Percentiles rank a stretch among this genome's conserved stretches.
These are phyloP conservation scores for Eulacestoma nigropectus DNA, from an alignment of 2,113 vertebrate species.

Conservation along the genomic window DNA sequence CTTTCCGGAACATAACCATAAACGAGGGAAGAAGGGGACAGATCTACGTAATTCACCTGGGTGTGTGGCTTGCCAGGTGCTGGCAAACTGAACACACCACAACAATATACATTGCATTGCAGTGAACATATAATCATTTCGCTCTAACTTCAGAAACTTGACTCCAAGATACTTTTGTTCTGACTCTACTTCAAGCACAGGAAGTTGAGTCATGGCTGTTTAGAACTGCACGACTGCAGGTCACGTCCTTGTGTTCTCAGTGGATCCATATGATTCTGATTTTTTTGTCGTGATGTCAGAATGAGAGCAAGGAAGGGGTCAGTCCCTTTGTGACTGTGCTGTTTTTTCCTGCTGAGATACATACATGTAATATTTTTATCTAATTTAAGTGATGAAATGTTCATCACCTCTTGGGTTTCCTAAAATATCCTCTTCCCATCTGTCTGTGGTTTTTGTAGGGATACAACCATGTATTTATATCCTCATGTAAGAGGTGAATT, in stretches of 20 bases:
- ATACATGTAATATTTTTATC: neutral
- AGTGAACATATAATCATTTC: neutral
- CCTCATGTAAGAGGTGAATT: neutral
- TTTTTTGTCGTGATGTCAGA: neutral
- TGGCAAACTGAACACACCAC: too few species aligned
- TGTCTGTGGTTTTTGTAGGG: neutral
- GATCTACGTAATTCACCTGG: too few species aligned
- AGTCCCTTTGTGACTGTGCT: neutral
- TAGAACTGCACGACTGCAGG: neutral
- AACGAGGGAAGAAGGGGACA: too few species aligned
- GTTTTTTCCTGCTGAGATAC: neutral
- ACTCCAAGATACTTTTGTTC: conserved; percentile 1
- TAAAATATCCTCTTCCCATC: neutral
- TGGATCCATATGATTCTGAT: neutral
- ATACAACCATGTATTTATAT: neutral
- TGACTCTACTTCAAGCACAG: neutral
- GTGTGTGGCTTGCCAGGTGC: too few species aligned
- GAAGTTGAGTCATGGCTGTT: conserved; percentile 54
- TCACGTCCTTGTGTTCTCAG: conserved; percentile 26
- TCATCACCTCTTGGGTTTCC: neutral
- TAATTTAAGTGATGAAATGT: neutral
- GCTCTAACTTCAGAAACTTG: neutral
- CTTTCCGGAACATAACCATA: too few species aligned
- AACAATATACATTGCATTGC: neutral
- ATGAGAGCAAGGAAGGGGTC: neutral